These are phyloP conservation scores for Contarinia nasturtii DNA, from an alignment of 1,140 invertebrate species.

Conservation along the genomic window DNA sequence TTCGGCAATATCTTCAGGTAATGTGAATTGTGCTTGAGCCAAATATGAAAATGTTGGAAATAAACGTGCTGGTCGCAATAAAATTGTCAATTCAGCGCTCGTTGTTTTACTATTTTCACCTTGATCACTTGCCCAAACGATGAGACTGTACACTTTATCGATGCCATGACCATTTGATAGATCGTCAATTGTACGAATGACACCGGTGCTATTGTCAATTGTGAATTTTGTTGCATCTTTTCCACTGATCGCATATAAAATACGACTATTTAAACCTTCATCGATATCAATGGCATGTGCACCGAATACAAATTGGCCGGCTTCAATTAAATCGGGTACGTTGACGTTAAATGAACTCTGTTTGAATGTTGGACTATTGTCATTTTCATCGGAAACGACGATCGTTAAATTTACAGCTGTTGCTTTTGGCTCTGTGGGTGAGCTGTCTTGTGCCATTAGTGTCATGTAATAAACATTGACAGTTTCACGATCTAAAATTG, in stretches of 20 bases:
- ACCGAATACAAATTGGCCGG: conserved; percentile 72
- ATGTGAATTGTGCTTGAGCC: conserved; percentile 46
- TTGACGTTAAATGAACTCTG: conserved; percentile 50
- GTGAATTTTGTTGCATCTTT: conserved; percentile 55
- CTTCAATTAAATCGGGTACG: conserved; percentile 53
- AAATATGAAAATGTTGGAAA: conserved; percentile 56
- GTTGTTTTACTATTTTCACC: conserved; percentile 40
- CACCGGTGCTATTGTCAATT: conserved; percentile 60
- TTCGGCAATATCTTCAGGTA: conserved; percentile 58
- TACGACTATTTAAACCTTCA: conserved; percentile 54
- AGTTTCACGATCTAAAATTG: conserved; percentile 60
- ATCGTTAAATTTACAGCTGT: conserved; percentile 67
- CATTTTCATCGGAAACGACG: conserved; percentile 62
- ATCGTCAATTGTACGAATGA: conserved; percentile 51
- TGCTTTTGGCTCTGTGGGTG: conserved; percentile 56
- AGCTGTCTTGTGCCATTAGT: conserved; percentile 71
- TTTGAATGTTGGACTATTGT: conserved; percentile 66
- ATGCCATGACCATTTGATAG: conserved; percentile 21
- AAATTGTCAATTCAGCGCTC: conserved; percentile 44
- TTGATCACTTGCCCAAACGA: conserved; percentile 51
- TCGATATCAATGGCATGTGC: conserved; percentile 66
- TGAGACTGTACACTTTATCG: conserved; percentile 43
- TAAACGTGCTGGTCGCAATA: conserved; percentile 44
- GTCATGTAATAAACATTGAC: conserved; percentile 56
- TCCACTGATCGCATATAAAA: conserved; percentile 58